Percentiles rank a stretch among this genome's conserved stretches.
Evolutionary conservation across 1,140 invertebrate species (phyloP).

Genomic region (Trichonephila clavipes): DNA sequence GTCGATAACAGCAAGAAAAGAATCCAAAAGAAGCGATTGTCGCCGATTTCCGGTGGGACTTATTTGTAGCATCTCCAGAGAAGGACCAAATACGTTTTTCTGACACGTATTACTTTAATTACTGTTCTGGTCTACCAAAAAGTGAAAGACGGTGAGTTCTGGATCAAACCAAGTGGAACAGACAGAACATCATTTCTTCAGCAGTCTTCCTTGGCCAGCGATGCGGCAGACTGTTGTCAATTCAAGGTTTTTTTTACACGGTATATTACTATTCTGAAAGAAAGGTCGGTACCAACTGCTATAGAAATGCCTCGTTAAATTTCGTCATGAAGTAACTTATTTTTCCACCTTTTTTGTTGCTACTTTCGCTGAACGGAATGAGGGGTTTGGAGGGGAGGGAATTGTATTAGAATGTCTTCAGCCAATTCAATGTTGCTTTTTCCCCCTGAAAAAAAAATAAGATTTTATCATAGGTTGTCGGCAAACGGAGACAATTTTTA

Average conservation of each 20-base stretch:
- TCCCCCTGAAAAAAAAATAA: too few species aligned
- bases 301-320: conserved; percentile 56
- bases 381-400: neutral
- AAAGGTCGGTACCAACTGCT: conserved; percentile 6
- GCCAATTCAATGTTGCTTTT: too few species aligned
- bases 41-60: conserved; percentile 39
- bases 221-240: conserved; percentile 20
- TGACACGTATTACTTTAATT: conserved; percentile 61
- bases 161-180: conserved; percentile 32
- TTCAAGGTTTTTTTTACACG: conserved; percentile 2
- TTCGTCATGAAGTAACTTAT: conserved; percentile 47
- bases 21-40: conserved; percentile 17
- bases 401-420: neutral
- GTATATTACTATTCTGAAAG: conserved; percentile 22
- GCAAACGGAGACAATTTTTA: too few species aligned
- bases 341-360: conserved; percentile 21
- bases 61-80: conserved; percentile 31
- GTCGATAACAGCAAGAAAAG: neutral
- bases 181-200: conserved; percentile 51
- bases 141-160: conserved; percentile 32
- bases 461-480: too few species aligned
- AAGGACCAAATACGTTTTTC: conserved; percentile 1
- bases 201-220: conserved; percentile 30
- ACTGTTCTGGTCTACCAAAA: conserved; percentile 19
- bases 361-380: neutral